Evolutionary conservation across 2,888 invertebrate species (phyloP).

Genomic region (Plagiodera versicolora): DNA sequence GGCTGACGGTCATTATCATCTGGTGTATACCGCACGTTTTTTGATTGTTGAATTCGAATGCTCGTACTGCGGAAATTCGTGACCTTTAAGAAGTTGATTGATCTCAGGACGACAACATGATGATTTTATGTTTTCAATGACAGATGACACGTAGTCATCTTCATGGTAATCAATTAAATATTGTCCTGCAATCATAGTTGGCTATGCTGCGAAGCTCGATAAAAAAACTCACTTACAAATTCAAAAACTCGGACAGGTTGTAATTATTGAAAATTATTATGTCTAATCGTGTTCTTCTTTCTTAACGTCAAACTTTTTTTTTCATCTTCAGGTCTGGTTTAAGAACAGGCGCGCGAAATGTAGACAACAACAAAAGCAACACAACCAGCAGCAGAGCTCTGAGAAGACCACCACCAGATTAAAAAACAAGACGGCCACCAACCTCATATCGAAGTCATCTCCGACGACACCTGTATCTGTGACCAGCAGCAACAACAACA

Average conservation of each 20-base stretch:
- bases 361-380: constrained; percentile 64
- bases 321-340: constrained; percentile 66
- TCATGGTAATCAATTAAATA: too few relatives aligned
- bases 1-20: background rate
- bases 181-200: too few relatives aligned
- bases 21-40: background rate
- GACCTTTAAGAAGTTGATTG: too few relatives aligned
- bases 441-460: constrained; percentile 50
- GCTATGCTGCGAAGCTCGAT: too few relatives aligned
- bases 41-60: too few relatives aligned
- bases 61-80: too few relatives aligned
- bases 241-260: too few relatives aligned
- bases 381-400: constrained; percentile 48
- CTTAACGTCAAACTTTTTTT: background rate
- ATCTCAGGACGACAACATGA: too few relatives aligned
- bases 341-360: constrained; percentile 73
- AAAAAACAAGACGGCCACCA: constrained; percentile 47
- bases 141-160: too few relatives aligned
- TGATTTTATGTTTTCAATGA: too few relatives aligned
- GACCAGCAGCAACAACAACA: constrained; percentile 52
- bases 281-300: background rate
- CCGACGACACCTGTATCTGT: constrained; percentile 48
- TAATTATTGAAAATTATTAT: background rate
- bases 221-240: too few relatives aligned
- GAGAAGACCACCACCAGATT: constrained; percentile 51